Percentiles rank a stretch among this genome's conserved stretches.
Conservation (phyloP, 2,888 invertebrate genomes). For the Pandemis cinnamomeana region DNA sequence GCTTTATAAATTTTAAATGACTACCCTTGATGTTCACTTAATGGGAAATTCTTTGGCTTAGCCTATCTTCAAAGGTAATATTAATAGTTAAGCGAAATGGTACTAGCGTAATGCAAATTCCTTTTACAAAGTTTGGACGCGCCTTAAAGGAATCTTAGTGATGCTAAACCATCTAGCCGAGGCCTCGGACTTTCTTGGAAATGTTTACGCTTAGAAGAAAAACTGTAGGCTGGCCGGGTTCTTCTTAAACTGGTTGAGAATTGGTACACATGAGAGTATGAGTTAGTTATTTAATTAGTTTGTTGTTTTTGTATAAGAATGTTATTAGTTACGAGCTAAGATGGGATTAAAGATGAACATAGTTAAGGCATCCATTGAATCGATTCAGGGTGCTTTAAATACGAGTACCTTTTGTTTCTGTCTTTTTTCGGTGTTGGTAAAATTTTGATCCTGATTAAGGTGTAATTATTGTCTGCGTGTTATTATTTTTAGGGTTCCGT, state of each 20-base stretch:
- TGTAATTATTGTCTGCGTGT: too few relatives aligned
- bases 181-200: constrained; percentile 14
- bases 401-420: too few relatives aligned
- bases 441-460: too few relatives aligned
- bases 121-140: constrained; percentile 17
- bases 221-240: constrained; percentile 10
- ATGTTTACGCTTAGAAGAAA: not conserved
- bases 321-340: not conserved
- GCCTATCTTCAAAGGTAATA: not conserved
- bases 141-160: constrained; percentile 8
- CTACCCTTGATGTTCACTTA: not conserved
- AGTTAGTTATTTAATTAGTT: constrained; percentile 15
- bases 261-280: constrained; percentile 4
- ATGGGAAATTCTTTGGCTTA: too few relatives aligned
- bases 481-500: too few relatives aligned
- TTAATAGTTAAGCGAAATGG: not conserved
- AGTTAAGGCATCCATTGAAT: not conserved
- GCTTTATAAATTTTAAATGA: not conserved
- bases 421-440: too few relatives aligned
- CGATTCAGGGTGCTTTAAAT: too few relatives aligned
- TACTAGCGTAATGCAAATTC: constrained; percentile 29
- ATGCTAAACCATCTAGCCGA: constrained; percentile 3
- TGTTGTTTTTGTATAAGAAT: constrained; percentile 10
- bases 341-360: not conserved
- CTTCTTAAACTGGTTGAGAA: constrained; percentile 8